Evolutionary conservation across 2,888 invertebrate species (phyloP), one percentile per base, ranked within the genome.

Genomic region (Helleia helle): DNA sequence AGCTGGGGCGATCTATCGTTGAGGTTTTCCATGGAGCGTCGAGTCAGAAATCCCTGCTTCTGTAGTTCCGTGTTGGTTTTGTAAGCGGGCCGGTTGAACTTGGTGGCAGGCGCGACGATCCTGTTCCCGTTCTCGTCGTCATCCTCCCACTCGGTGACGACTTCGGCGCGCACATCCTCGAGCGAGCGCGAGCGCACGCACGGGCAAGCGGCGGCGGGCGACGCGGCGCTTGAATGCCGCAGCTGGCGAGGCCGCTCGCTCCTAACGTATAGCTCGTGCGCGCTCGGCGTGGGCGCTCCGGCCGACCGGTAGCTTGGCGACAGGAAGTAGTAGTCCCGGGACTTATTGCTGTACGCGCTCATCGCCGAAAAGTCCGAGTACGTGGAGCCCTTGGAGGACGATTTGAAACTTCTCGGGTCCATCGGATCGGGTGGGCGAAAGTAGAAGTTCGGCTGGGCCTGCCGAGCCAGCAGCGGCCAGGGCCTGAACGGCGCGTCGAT

Each of bases 21-120:
- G 49, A 91, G 76, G 69, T 91, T 91, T 65, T 92, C 91, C 89
- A 91, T 90, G 0, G 91, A 91, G 48, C 90, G 86, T 30, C 91
- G 81, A n/a, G 87, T 86, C 43, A 83, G 71, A 49, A 83, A 83
- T 51, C 75, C 72, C 55, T 83, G 80, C 46, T 83, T 83, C 63
- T 80, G 72, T 50, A 83, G 75, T 40, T 68, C 51, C 5, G 64
- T 54, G 49, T 67, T 72, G 30, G 65, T 52, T 60, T 73, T 76
- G 54, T 80, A 69, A n/a, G 74, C 56, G 9, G 68, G 67, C 22
- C 75, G 72, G 49, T 83, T 84, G 54, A 80, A 84, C 50, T 86
- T 86, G 1, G 86, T 75, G 2, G 74, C 77, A 36, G 85, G 80
- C 17, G 85, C 84, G 9, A 81, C 77, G 12, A 89, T 73, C 7